A percentile compares a stretch with the other conserved stretches of the same genome.
phyloP scores from a whole-genome alignment of 2,797 vertebrate genomes.

The Ibycter americanus region DNA sequence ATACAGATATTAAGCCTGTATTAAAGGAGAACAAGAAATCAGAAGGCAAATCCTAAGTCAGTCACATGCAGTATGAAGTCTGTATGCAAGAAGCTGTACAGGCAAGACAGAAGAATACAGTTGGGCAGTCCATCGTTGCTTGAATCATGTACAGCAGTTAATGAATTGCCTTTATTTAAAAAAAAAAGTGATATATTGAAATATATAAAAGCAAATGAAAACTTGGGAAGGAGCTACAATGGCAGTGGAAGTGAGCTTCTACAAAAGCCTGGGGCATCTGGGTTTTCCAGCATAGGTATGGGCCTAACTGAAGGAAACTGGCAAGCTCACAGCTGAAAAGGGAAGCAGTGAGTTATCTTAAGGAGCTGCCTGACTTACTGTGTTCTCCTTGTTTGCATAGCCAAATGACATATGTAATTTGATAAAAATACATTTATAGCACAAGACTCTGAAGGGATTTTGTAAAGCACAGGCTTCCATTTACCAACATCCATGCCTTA shows the following conservation, averaged over 20 bases:
- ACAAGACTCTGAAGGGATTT: not conserved
- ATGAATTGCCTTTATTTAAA: not conserved
- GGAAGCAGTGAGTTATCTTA: not conserved
- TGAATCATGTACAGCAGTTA: not conserved
- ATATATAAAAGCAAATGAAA: not conserved
- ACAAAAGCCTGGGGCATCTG: not conserved
- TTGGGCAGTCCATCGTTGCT: not conserved
- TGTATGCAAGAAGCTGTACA: not conserved
- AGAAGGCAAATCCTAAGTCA: not conserved
- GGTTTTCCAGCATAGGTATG: not conserved
- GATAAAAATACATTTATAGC: conserved; percentile 16
- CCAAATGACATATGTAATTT: not conserved
- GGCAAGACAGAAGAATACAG: not conserved
- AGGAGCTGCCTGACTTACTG: not conserved
- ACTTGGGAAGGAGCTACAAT: not conserved
- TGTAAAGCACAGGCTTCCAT: not conserved
- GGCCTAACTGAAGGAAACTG: not conserved
- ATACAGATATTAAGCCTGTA: not conserved
- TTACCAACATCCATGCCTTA: not conserved
- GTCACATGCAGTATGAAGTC: not conserved
- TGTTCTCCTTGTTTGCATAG: not conserved
- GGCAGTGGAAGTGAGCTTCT: not conserved
- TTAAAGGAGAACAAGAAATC: not conserved
- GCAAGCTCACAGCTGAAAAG: not conserved
- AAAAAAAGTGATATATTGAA: not conserved